phyloP scores from a whole-genome alignment of 2,888 invertebrate species.

The Epsilonema sp. region DNA sequence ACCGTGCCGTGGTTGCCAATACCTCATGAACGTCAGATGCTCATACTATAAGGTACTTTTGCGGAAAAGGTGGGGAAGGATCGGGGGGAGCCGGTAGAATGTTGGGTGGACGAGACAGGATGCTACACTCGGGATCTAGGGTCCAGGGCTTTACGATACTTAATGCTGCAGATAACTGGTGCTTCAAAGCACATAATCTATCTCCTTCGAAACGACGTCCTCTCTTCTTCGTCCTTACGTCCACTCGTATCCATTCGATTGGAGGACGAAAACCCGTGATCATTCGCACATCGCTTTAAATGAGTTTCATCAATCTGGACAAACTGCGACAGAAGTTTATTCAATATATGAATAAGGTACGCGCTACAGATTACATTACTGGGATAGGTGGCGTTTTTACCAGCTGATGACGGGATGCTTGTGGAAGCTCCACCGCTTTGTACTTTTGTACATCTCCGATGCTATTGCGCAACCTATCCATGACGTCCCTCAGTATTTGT shows the following conservation, averaged over 20 bases:
- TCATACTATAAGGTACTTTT: too few species aligned
- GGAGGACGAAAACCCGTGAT: conserved; percentile 92
- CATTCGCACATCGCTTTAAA: conserved; percentile 67
- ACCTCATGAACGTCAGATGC: too few species aligned
- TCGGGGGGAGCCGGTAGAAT: conserved; percentile 42
- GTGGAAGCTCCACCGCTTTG: too few species aligned
- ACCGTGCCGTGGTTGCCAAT: too few species aligned
- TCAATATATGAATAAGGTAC: too few species aligned
- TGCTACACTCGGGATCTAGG: conserved; percentile 40
- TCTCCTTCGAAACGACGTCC: conserved; percentile 39
- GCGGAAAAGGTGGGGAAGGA: conserved; percentile 33
- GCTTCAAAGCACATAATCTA: conserved; percentile 44
- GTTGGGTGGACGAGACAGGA: conserved; percentile 62
- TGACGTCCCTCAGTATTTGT: too few species aligned
- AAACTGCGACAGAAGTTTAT: too few species aligned
- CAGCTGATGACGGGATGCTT: too few species aligned
- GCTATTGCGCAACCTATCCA: too few species aligned
- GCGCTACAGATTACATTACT: too few species aligned
- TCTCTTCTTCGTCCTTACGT: conserved; percentile 40
- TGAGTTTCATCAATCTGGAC: conserved; percentile 89
- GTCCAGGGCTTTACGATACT: conserved; percentile 18
- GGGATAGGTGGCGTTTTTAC: too few species aligned
- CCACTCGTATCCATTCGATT: conserved; percentile 93
- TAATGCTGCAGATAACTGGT: conserved; percentile 47
- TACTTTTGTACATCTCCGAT: too few species aligned